These are phyloP conservation scores for Brachyrhaphis roseni DNA, from an alignment of 2,797 vertebrate species.

Conservation along the genomic window DNA sequence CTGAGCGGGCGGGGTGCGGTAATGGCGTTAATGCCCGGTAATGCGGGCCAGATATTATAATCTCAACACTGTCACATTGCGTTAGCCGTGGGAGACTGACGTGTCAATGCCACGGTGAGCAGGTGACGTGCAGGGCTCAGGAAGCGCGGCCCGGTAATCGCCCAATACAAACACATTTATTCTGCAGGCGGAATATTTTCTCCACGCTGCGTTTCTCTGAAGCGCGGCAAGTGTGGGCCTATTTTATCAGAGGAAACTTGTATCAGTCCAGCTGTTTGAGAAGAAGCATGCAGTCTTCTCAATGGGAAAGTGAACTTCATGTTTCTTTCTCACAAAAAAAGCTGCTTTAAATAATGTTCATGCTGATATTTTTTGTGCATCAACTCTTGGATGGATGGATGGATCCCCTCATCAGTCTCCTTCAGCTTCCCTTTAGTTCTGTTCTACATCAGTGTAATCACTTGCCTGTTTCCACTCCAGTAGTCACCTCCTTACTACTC, in stretches of 20 bases:
- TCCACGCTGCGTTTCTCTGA: constrained; percentile 39
- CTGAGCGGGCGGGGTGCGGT: constrained; percentile 76
- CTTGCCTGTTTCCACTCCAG: background rate
- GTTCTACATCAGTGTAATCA: background rate
- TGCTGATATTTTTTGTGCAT: background rate
- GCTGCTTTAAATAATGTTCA: background rate
- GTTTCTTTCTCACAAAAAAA: background rate
- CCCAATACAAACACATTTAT: constrained; percentile 81
- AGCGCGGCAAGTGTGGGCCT: constrained; percentile 1
- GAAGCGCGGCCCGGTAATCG: constrained; percentile 82
- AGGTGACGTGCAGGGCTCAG: constrained; percentile 79
- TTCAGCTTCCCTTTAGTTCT: background rate
- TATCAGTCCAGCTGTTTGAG: background rate
- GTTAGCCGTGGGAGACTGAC: constrained; percentile 84
- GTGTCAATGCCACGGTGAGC: constrained; percentile 83
- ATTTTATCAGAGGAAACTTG: constrained; percentile 22
- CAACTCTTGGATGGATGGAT: background rate
- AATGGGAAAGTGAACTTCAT: constrained; percentile 4
- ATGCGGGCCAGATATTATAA: constrained; percentile 88
- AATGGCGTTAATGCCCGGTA: constrained; percentile 85
- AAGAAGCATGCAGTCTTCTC: background rate
- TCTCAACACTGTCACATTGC: constrained; percentile 87
- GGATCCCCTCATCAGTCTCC: background rate
- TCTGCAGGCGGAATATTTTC: constrained; percentile 72
- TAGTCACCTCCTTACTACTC: background rate